Conservation (phyloP, 2,113 vertebrate genomes). For the Cinclus cinclus region DNA sequence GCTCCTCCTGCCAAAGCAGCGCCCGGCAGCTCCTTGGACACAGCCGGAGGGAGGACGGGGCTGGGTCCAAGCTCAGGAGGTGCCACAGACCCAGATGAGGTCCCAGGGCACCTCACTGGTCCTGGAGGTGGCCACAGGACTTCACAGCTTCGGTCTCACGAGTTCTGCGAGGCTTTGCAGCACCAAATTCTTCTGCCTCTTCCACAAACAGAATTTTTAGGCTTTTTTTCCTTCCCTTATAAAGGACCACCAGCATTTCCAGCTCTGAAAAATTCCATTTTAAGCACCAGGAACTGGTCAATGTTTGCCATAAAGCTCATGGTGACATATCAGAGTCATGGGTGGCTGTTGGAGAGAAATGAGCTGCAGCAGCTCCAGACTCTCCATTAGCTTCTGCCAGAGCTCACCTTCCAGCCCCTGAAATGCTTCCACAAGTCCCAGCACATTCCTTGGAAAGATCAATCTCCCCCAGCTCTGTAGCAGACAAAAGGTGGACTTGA, state of each 20-base stretch:
- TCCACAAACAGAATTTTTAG: neutral
- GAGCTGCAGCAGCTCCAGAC: neutral
- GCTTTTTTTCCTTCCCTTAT: neutral
- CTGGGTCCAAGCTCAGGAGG: neutral
- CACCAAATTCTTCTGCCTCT: neutral
- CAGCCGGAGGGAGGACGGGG: neutral
- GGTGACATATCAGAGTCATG: accelerated
- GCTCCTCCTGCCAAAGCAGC: neutral
- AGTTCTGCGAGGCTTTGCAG: neutral
- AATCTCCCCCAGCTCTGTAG: neutral
- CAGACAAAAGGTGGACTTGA: neutral
- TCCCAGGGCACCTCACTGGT: neutral
- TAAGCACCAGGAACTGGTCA: neutral
- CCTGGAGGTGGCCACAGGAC: neutral
- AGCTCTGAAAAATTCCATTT: neutral
- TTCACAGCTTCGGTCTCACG: accelerated
- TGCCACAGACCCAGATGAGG: neutral
- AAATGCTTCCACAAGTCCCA: accelerated
- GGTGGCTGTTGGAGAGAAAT: neutral
- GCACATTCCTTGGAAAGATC: neutral
- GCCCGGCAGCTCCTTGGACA: neutral
- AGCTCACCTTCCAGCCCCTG: neutral
- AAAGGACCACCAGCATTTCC: neutral
- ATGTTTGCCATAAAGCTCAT: neutral
- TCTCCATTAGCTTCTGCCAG: neutral